A percentile compares a stretch with the other conserved stretches of the same genome.
These are phyloP conservation scores for Zelostemma sp. DNA, from an alignment of 1,140 invertebrate genomes.

Conservation along the genomic window DNA sequence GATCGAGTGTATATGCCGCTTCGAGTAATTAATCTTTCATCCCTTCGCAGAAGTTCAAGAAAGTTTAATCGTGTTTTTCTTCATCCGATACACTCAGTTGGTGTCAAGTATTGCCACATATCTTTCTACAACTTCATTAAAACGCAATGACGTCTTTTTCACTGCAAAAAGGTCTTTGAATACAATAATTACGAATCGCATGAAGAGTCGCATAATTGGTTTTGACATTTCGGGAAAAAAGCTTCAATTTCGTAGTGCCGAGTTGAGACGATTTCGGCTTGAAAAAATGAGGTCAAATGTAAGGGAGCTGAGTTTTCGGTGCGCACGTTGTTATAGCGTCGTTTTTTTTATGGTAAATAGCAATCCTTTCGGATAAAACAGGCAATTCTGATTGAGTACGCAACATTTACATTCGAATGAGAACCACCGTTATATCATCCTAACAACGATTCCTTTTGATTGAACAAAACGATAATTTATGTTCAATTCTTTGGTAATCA, in stretches of 20 bases:
- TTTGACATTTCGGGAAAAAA: background rate
- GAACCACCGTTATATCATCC: too few relatives aligned
- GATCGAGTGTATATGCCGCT: conserved; percentile 25
- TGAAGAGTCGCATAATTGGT: background rate
- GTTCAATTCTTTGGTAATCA: too few relatives aligned
- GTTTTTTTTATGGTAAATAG: too few relatives aligned
- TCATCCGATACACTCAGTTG: conserved; percentile 8
- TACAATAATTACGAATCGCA: background rate
- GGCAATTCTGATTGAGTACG: too few relatives aligned
- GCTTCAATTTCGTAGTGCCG: background rate
- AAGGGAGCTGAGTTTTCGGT: background rate
- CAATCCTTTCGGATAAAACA: background rate
- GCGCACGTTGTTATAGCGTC: background rate
- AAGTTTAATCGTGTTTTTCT: conserved; percentile 2
- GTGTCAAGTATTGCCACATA: conserved; percentile 2
- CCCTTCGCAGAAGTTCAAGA: background rate
- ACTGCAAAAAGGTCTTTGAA: background rate
- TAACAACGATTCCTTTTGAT: too few relatives aligned
- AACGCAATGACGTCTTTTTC: background rate
- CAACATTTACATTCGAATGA: too few relatives aligned
- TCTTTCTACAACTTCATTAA: background rate
- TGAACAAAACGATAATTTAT: too few relatives aligned
- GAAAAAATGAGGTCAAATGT: background rate
- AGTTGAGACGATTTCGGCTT: background rate
- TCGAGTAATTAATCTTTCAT: conserved; percentile 17